Base-by-base conservation (phyloP, 2,797 vertebrate species). In the Sebastes minor region DNA sequence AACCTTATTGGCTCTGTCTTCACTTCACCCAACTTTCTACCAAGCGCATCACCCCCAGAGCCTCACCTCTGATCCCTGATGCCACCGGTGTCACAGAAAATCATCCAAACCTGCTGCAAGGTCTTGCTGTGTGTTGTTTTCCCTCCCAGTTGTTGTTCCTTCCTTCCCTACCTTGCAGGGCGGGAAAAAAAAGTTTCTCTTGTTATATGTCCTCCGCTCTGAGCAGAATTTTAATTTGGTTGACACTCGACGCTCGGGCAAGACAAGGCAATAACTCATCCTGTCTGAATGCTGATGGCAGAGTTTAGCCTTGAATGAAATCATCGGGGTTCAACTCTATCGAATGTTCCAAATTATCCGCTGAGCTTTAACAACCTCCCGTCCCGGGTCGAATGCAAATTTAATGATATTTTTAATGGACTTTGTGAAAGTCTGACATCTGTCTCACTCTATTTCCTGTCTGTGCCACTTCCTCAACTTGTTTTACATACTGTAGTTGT, bases 271-370 rank as follows among this genome's bases (percentile, higher is more conserved):
- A 88, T 85, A 86, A 83, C 87, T 93, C 85, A 88, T 86, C 80
- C 82, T 75, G 84, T 85, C 76, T 86, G 86, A 88, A 91, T 88
- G 84, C 83, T 85, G 87, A 89, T 91, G 88, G 76, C 80, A 53
- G 68, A 89, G 73, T 86, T 88, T 77, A 80, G 82, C 89, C 80
- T 87, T 71, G 86, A 74, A 89, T 80, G 60, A 71, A 90, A 87
- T 84, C 76, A 73, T 46, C 1, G 53, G 10, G n/a, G 42, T 81
- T 76, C 38, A 23, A 61, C 79, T 80, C 74, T 27, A 62, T 75
- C 42, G 11, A 76, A 69, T 73, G 86, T 82, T 81, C 46, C 57
- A 85, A 81, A 84, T 85, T 28, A 83, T 86, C 77, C 61, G 46
- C 72, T 49, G 23, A 68, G 76, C 81, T 90, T 74, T 71, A 78